Evolutionary conservation across 2,113 vertebrate genomes (phyloP).

Genomic region (Nibea albiflora): DNA sequence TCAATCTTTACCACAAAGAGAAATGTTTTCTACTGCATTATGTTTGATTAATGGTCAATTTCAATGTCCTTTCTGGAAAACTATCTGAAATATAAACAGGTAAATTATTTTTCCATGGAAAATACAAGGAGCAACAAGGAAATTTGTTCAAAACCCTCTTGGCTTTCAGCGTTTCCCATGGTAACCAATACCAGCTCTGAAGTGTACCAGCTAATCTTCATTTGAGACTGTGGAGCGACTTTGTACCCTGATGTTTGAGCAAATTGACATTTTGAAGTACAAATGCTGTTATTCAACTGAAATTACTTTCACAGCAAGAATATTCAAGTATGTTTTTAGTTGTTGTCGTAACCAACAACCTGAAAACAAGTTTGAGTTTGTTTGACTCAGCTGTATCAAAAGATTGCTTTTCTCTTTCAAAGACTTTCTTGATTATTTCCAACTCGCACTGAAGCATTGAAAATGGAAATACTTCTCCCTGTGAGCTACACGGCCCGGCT

Average conservation of each 20-base stretch:
- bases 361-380: background rate
- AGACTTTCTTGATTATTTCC: background rate
- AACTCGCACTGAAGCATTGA: background rate
- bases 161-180: conserved; percentile 47
- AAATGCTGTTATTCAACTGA: background rate
- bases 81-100: too few species aligned
- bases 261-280: conserved; percentile 37
- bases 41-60: too few species aligned
- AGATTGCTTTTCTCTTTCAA: background rate
- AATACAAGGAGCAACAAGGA: background rate
- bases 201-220: conserved; percentile 46
- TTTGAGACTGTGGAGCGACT: conserved; percentile 30
- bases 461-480: conserved; percentile 27
- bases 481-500: conserved; percentile 6
- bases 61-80: too few species aligned
- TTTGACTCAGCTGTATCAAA: background rate
- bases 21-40: background rate
- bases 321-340: background rate
- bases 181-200: conserved; percentile 49
- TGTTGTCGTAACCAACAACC: too few species aligned
- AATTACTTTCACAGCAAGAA: background rate
- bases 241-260: conserved; percentile 31
- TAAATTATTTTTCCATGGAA: too few species aligned
- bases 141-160: background rate
- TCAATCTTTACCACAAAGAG: background rate